Conservation (phyloP, 2,888 invertebrate genomes). For the Palloptera scutellata region DNA sequence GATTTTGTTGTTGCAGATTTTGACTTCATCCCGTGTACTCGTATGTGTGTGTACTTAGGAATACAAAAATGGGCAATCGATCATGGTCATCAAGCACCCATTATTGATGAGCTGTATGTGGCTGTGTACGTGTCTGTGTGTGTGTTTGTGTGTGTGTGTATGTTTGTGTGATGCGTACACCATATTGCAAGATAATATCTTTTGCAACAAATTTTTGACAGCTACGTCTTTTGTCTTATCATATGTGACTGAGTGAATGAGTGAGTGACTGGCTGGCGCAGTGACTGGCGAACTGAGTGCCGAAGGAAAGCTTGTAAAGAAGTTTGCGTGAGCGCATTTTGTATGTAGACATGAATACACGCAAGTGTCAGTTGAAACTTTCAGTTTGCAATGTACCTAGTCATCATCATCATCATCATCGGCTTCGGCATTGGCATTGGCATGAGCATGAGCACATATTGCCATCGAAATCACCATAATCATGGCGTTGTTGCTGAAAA, state of each 20-base stretch:
- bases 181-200: conserved; percentile 56
- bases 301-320: background rate
- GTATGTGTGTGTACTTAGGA: background rate
- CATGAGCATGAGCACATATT: conserved; percentile 48
- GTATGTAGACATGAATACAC: conserved; percentile 19
- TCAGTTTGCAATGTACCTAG: background rate
- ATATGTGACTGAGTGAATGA: background rate
- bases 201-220: conserved; percentile 62
- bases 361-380: background rate
- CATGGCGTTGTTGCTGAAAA: conserved; percentile 22
- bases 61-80: conserved; percentile 56
- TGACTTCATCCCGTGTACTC: background rate
- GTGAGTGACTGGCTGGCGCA: background rate
- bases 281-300: background rate
- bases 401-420: conserved; percentile 1
- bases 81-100: conserved; percentile 57
- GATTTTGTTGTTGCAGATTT: conserved; percentile 21
- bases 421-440: conserved; percentile 25
- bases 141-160: conserved; percentile 29
- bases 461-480: conserved; percentile 37
- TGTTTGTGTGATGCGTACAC: conserved; percentile 16
- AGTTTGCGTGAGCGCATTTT: background rate
- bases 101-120: conserved; percentile 42
- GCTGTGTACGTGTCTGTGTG: conserved; percentile 34
- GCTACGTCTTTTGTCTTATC: conserved; percentile 39